Evolutionary conservation across 2,888 invertebrate genomes (phyloP).

Genomic region (Trichogramma dendrolimi): DNA sequence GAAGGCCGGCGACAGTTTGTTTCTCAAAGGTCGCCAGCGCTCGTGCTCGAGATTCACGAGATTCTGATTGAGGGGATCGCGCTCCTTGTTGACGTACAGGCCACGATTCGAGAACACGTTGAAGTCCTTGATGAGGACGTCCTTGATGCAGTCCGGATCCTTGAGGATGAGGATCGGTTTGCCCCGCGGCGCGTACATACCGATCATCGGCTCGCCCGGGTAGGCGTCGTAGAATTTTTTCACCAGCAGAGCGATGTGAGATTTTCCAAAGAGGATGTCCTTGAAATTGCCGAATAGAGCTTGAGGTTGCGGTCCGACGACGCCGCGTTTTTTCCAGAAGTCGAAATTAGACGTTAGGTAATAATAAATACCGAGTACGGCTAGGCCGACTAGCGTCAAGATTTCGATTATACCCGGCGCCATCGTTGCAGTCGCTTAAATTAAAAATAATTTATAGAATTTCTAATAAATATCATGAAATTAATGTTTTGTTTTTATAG

Average conservation of each 20-base stretch:
- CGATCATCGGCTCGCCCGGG: slow-evolving; percentile 42
- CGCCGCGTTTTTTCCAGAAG: slow-evolving; percentile 49
- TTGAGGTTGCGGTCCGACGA: slow-evolving; percentile 47
- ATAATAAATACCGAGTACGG: not conserved
- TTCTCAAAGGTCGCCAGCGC: slow-evolving; percentile 54
- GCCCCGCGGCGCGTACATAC: slow-evolving; percentile 44
- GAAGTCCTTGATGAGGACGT: slow-evolving; percentile 52
- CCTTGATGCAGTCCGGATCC: slow-evolving; percentile 46
- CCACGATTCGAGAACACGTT: slow-evolving; percentile 40
- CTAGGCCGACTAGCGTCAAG: slow-evolving; percentile 32
- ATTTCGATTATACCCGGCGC: slow-evolving; percentile 27
- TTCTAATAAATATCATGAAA: no score
- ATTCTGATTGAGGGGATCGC: slow-evolving; percentile 52
- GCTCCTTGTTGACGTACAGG: slow-evolving; percentile 35
- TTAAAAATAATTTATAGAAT: no score
- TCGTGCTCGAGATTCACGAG: slow-evolving; percentile 50
- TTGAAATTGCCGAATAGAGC: slow-evolving; percentile 47
- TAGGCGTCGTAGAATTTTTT: slow-evolving; percentile 29
- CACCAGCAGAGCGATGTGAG: slow-evolving; percentile 8
- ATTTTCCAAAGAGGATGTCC: slow-evolving; percentile 18
- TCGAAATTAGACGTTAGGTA: slow-evolving; percentile 13
- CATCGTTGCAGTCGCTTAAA: not conserved
- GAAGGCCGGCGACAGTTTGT: slow-evolving; percentile 54
- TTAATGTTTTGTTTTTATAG: no score
- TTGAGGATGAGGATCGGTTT: slow-evolving; percentile 46